These are phyloP conservation scores for Willowsia nigromaculata DNA, from an alignment of 2,888 invertebrate genomes.

Conservation along the genomic window DNA sequence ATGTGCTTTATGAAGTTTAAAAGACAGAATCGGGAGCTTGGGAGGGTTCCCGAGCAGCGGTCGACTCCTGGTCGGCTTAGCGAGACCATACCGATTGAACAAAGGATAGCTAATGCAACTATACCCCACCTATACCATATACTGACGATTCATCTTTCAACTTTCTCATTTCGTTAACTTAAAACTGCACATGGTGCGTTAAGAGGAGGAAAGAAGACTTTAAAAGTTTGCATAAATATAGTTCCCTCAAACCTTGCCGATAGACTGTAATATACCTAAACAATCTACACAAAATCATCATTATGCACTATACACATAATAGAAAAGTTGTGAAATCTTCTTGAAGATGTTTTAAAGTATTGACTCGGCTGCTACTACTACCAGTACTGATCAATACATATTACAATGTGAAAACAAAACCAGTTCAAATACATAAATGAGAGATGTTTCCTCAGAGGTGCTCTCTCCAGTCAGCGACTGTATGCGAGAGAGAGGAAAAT, in stretches of 20 bases:
- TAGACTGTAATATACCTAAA: not conserved
- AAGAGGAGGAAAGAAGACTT: not conserved
- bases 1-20: conserved; percentile 66
- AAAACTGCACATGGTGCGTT: conserved; percentile 33
- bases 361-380: conserved; percentile 29
- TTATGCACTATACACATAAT: conserved; percentile 16
- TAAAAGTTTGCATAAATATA: conserved; percentile 12
- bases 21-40: conserved; percentile 62
- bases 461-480: not conserved
- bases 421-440: conserved; percentile 1
- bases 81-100: conserved; percentile 59
- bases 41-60: conserved; percentile 67
- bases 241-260: no score
- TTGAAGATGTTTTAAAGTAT: conserved; percentile 57
- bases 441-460: not conserved
- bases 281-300: not conserved
- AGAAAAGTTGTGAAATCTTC: conserved; percentile 33
- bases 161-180: conserved; percentile 47
- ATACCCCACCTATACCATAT: not conserved
- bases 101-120: not conserved
- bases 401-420: not conserved
- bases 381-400: conserved; percentile 2
- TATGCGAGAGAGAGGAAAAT: not conserved
- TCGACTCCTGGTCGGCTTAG: conserved; percentile 56
- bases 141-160: conserved; percentile 41